phyloP scores from a whole-genome alignment of 2,888 invertebrate genomes.

The Idaea dimidiata region DNA sequence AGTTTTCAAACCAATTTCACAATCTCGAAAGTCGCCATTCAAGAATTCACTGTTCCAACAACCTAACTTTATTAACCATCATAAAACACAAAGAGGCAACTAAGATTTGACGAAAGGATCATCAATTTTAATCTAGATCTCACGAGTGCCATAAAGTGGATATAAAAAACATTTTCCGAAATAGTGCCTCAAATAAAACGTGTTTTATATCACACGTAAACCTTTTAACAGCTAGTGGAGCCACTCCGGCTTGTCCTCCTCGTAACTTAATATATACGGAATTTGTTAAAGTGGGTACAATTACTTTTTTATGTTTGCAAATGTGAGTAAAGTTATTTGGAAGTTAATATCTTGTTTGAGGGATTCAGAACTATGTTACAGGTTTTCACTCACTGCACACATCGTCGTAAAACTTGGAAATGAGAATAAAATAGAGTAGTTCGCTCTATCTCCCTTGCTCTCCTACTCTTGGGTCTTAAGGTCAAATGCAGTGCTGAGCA shows the following conservation, averaged over 20 bases:
- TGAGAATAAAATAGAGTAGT: too few species aligned
- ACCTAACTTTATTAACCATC: neutral
- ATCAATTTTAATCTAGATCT: constrained; percentile 1
- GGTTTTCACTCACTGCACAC: too few species aligned
- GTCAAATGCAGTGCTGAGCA: too few species aligned
- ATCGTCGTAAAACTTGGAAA: too few species aligned
- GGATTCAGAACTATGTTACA: too few species aligned
- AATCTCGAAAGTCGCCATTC: neutral
- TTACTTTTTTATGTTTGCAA: neutral
- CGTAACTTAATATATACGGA: neutral
- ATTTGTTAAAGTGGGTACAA: neutral
- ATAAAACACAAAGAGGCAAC: neutral
- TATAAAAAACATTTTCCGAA: neutral
- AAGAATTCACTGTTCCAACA: neutral
- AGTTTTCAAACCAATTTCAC: neutral
- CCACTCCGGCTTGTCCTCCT: neutral
- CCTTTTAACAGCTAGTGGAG: neutral
- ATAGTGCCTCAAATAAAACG: neutral
- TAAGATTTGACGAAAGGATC: neutral
- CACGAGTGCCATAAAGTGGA: neutral
- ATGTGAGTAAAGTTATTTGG: neutral
- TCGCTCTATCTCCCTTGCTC: too few species aligned
- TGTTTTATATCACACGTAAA: constrained; percentile 1
- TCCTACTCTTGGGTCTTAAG: too few species aligned
- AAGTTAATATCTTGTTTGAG: too few species aligned